Conservation (phyloP, 2,888 invertebrate genomes). For the Tortrix viridana region DNA sequence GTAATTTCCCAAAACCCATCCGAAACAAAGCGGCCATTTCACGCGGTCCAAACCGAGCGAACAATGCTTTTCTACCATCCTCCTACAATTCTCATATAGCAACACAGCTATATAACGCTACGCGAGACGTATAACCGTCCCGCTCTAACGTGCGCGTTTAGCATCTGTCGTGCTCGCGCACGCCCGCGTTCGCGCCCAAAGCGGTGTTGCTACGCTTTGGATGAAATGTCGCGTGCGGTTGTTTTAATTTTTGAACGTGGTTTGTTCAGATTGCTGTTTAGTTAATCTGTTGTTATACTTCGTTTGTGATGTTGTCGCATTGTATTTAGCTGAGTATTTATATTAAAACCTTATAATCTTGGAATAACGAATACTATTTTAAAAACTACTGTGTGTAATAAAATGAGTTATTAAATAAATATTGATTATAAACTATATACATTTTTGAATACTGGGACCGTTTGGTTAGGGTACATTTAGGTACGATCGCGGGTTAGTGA, state of each 20-base stretch:
- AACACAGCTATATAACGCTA: slow-evolving; percentile 47
- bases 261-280: slow-evolving; percentile 71
- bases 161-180: slow-evolving; percentile 36
- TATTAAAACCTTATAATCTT: too few relatives aligned
- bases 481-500: too few relatives aligned
- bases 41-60: slow-evolving; percentile 80
- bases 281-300: slow-evolving; percentile 51
- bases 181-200: slow-evolving; percentile 62
- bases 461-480: too few relatives aligned
- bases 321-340: too few relatives aligned
- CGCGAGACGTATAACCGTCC: slow-evolving; percentile 62
- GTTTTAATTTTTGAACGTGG: slow-evolving; percentile 81
- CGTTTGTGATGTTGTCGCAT: slow-evolving; percentile 51
- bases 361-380: too few relatives aligned
- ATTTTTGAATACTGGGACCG: too few relatives aligned
- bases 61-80: slow-evolving; percentile 73
- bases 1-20: slow-evolving; percentile 81
- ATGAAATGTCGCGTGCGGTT: slow-evolving; percentile 67
- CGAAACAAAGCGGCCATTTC: slow-evolving; percentile 76
- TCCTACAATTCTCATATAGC: slow-evolving; percentile 64
- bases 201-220: slow-evolving; percentile 60
- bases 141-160: slow-evolving; percentile 50
- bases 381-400: too few relatives aligned
- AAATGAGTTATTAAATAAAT: too few relatives aligned
- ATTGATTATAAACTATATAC: too few relatives aligned